Conservation (phyloP, 2,888 invertebrate genomes). For the Trichogramma evanescens region DNA sequence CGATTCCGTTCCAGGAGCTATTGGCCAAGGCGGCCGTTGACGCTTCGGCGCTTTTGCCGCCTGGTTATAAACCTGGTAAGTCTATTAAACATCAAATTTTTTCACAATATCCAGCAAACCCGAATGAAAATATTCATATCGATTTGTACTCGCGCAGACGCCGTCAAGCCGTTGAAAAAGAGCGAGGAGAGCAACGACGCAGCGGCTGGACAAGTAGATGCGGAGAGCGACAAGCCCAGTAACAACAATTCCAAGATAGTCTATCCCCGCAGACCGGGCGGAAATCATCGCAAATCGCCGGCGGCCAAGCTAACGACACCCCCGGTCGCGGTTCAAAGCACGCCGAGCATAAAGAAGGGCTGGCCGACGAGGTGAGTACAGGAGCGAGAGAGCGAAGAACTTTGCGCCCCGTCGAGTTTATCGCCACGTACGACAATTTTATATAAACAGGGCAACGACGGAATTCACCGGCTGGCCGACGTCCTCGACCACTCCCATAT, state of each 20-base stretch:
- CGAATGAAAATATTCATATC: no score
- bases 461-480: conserved; percentile 90
- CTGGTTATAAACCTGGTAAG: conserved; percentile 50
- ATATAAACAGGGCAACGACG: conserved; percentile 62
- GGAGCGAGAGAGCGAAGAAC: no score
- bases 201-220: neutral
- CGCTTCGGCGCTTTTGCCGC: conserved; percentile 50
- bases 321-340: conserved; percentile 37
- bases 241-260: conserved; percentile 55
- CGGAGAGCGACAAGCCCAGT: no score
- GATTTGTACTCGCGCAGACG: conserved; percentile 28
- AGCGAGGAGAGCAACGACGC: conserved; percentile 2
- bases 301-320: conserved; percentile 56
- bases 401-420: no score
- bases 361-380: conserved; percentile 69
- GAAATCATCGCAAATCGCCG: conserved; percentile 50
- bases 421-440: conserved; percentile 20
- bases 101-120: no score
- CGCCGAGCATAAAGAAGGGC: conserved; percentile 72
- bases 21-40: conserved; percentile 43
- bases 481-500: conserved; percentile 78
- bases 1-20: conserved; percentile 32
- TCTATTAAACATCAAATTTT: no score
- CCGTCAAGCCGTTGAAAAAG: conserved; percentile 20
- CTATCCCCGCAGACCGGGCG: conserved; percentile 72